Percentiles rank a stretch among this genome's conserved stretches.
phyloP scores from a whole-genome alignment of 2,113 vertebrate species.

The crab-eating macaque (Macaca fascicularis) region T2T-MFA8v1.1 NC_088376.1:10940501-10941000 shows the following conservation, averaged over 20 bases:
- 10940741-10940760: background rate
- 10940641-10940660: background rate
- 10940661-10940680: background rate
- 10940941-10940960: background rate
- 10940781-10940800: background rate
- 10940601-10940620: background rate
- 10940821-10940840: background rate
- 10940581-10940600: background rate
- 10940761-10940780: background rate
- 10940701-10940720: background rate
- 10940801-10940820: background rate
- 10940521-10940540: background rate
- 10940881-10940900: background rate
- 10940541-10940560: background rate
- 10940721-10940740: background rate
- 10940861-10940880: background rate
- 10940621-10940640: background rate
- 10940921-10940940: background rate
- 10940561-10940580: background rate
- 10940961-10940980: background rate
- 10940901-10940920: background rate
- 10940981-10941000: background rate
- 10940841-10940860: background rate
- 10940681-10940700: background rate
- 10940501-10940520: background rate